Conservation (phyloP, 1,140 invertebrate species). For the Camponotus pennsylvanicus region DNA sequence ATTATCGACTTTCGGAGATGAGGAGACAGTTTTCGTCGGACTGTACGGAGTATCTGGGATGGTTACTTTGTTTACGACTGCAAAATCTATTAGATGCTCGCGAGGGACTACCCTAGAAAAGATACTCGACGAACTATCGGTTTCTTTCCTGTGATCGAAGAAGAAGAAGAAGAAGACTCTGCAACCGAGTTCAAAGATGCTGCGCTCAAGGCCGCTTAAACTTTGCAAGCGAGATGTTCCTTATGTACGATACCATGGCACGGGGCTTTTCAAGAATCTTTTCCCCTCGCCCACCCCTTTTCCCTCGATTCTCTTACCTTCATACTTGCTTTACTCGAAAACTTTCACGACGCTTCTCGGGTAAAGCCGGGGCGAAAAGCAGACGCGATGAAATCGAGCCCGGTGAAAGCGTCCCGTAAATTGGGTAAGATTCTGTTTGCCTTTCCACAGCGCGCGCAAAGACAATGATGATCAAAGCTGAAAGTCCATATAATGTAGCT, state of each 20-base stretch:
- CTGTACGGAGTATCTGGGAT: neutral
- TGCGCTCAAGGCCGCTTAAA: constrained; percentile 53
- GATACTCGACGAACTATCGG: constrained; percentile 27
- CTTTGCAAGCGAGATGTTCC: constrained; percentile 47
- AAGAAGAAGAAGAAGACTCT: neutral
- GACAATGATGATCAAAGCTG: constrained; percentile 49
- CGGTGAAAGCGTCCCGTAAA: constrained; percentile 50
- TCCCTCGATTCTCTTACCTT: neutral
- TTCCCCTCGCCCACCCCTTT: neutral
- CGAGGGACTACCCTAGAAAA: neutral
- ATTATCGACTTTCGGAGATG: neutral
- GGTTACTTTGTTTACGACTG: constrained; percentile 33
- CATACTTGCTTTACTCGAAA: constrained; percentile 31
- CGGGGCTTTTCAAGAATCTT: constrained; percentile 48
- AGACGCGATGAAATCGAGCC: constrained; percentile 47
- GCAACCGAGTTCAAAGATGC: constrained; percentile 48
- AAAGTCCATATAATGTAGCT: constrained; percentile 4
- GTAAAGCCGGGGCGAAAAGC: constrained; percentile 42
- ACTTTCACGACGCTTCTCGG: constrained; percentile 41
- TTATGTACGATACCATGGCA: constrained; percentile 28
- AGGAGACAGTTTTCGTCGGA: constrained; percentile 29
- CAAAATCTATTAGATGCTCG: constrained; percentile 48
- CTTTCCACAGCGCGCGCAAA: constrained; percentile 43
- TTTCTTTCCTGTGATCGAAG: constrained; percentile 34
- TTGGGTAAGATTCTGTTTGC: constrained; percentile 59